These are phyloP conservation scores for Osmerus eperlanus DNA, from an alignment of 2,113 vertebrate species.

Conservation along the genomic window DNA sequence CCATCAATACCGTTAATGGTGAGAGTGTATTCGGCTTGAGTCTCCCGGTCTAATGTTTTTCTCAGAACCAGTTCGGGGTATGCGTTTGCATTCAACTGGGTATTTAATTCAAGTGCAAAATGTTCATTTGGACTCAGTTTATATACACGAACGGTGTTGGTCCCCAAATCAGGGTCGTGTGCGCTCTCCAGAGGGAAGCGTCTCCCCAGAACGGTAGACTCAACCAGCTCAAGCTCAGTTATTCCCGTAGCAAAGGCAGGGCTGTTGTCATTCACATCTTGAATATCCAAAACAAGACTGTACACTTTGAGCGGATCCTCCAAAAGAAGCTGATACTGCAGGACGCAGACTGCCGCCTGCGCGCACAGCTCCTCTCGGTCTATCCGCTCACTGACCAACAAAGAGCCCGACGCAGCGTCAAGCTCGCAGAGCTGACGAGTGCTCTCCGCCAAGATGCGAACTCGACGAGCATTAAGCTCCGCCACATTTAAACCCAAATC, in stretches of 20 bases:
- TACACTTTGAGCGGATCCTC: constrained; percentile 66
- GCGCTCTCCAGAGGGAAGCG: constrained; percentile 74
- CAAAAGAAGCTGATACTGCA: constrained; percentile 68
- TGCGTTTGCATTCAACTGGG: constrained; percentile 62
- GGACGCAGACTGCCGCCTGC: constrained; percentile 48
- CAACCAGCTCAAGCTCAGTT: constrained; percentile 71
- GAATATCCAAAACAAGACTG: constrained; percentile 65
- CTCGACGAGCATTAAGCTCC: constrained; percentile 57
- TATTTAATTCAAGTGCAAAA: constrained; percentile 75
- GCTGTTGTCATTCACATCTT: constrained; percentile 72
- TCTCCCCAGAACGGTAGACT: constrained; percentile 67
- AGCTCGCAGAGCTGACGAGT: constrained; percentile 64
- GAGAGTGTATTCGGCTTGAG: constrained; percentile 57
- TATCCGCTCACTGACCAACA: constrained; percentile 69
- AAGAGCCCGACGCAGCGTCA: constrained; percentile 58
- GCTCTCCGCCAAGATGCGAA: constrained; percentile 64
- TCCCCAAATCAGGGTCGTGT: constrained; percentile 75
- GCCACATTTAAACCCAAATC: constrained; percentile 60
- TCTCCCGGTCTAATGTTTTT: constrained; percentile 63
- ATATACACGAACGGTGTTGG: constrained; percentile 73
- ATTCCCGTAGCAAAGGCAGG: constrained; percentile 59
- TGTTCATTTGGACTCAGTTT: constrained; percentile 70
- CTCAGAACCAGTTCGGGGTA: constrained; percentile 77
- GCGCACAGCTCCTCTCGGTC: constrained; percentile 71
- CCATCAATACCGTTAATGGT: constrained; percentile 70